Evolutionary conservation across 2,113 vertebrate species (phyloP), one percentile per base, ranked within the genome.

Genomic region (Anser brachyrhynchus): DNA sequence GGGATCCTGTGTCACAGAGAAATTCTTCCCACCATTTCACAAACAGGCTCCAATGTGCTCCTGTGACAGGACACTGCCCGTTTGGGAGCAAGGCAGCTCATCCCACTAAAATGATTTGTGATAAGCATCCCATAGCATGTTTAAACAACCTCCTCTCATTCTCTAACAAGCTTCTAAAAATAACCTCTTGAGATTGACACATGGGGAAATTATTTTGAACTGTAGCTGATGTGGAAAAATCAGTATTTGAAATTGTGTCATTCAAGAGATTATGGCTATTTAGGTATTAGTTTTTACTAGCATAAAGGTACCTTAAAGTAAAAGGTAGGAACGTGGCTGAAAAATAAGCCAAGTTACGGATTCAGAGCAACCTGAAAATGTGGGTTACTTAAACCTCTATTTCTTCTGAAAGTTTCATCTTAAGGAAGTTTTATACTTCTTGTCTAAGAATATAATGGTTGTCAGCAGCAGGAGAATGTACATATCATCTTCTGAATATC

Each of bases 161-260:
- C 83, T 65, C 70, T 72, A 44, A 57, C 69, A 55, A 84, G 33
- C 16, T 26, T 92, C 81, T 79, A 91, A 89, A 93, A 89, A 92
- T 61, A 95, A 54, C 35, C 35, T n/a, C 43, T 65, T 2, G 15
- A 87, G 70, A 95, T 0, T 73, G 89, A 89, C 77, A 89, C 18
- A 8, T 5, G 7, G 35, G 20, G 21, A 87, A 95, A 93, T 91
- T 52, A 91, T 93, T 92, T 58, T 91, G 73, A 95, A 89, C 77
- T 91, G 77, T 3, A 87, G 70, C 14, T 72, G 70, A 82, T 82
- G 71, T 73, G 70, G 62, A 89, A 95, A 96, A 95, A 82, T 65
- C 73, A 37, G 74, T 49, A 49, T 82, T 88, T 84, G 74, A 78
- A 93, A 79, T 21, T 18, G 39, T 78, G 62, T 44, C 81, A 31